Percentiles rank a stretch among this genome's conserved stretches.
Evolutionary conservation across 2,113 vertebrate genomes (phyloP).

Genomic region (Ammodytes marinus): DNA sequence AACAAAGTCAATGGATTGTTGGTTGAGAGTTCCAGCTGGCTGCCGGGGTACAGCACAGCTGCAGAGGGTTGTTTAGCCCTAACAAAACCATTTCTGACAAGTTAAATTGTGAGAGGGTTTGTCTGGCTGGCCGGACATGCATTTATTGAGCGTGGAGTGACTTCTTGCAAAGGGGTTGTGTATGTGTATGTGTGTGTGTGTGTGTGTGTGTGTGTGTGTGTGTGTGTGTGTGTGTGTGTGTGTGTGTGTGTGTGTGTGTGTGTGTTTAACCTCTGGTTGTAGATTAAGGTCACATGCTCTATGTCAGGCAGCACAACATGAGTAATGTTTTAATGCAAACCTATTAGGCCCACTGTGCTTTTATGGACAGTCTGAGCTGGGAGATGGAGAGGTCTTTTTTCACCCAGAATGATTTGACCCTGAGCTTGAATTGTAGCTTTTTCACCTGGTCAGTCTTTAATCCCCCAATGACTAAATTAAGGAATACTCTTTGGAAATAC

Average conservation of each 20-base stretch:
- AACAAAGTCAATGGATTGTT: conserved; percentile 48
- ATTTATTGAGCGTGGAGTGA: conserved; percentile 68
- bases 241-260: conserved; percentile 21
- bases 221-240: conserved; percentile 35
- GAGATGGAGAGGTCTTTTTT: conserved; percentile 42
- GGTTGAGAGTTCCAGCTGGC: conserved; percentile 50
- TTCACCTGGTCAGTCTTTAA: conserved; percentile 26
- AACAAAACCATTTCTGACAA: conserved; percentile 70
- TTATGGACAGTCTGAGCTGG: conserved; percentile 44
- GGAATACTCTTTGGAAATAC: neutral
- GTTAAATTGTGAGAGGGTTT: conserved; percentile 65
- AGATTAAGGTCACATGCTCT: conserved; percentile 68
- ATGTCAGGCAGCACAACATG: conserved; percentile 63
- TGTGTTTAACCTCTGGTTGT: conserved; percentile 61
- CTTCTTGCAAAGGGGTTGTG: conserved; percentile 23
- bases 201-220: conserved; percentile 24
- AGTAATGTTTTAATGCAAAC: conserved; percentile 70
- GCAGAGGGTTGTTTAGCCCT: conserved; percentile 55
- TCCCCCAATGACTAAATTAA: conserved; percentile 2
- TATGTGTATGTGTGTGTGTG: conserved; percentile 44
- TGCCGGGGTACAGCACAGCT: conserved; percentile 43
- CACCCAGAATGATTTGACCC: conserved; percentile 42
- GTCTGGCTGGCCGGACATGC: conserved; percentile 57
- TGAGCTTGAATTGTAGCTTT: conserved; percentile 24
- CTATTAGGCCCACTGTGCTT: conserved; percentile 35